Conservation (phyloP, 2,888 invertebrate genomes). For the Cerastoderma edule region DNA sequence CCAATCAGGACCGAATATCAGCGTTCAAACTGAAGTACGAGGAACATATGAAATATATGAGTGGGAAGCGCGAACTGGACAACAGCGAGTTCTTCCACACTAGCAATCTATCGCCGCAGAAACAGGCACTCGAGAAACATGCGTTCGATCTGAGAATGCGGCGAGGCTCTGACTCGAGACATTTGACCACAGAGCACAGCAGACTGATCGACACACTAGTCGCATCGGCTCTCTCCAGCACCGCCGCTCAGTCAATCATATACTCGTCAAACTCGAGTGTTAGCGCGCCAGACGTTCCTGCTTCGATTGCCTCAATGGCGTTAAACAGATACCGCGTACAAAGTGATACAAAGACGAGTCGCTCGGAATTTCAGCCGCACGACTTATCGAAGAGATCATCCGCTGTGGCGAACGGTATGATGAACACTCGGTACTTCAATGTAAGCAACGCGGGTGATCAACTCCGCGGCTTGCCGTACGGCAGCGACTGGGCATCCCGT, state of each 20-base stretch:
- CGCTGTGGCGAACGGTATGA: conserved; percentile 29
- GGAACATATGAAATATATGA: conserved; percentile 41
- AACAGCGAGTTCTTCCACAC: conserved; percentile 5
- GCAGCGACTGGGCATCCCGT: conserved; percentile 40
- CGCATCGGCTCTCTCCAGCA: conserved; percentile 57
- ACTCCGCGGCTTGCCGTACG: conserved; percentile 18
- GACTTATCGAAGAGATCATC: conserved; percentile 53
- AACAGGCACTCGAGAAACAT: not conserved
- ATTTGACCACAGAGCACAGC: conserved; percentile 38
- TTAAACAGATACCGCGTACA: conserved; percentile 28
- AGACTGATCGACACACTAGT: conserved; percentile 56
- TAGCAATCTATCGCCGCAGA: not conserved
- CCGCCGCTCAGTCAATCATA: conserved; percentile 56
- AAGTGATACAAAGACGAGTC: not conserved
- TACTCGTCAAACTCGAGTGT: conserved; percentile 21
- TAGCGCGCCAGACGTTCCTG: conserved; percentile 4
- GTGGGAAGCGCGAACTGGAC: conserved; percentile 26
- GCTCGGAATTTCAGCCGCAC: conserved; percentile 48
- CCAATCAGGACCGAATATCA: conserved; percentile 31
- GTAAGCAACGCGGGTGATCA: conserved; percentile 38
- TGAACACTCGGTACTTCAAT: conserved; percentile 46
- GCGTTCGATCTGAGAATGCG: not conserved
- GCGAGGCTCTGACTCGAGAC: not conserved
- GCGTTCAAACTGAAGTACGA: conserved; percentile 41
- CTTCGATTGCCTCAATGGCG: conserved; percentile 22